phyloP scores from a whole-genome alignment of 2,797 vertebrate species.

The Micromesistius poutassou region DNA sequence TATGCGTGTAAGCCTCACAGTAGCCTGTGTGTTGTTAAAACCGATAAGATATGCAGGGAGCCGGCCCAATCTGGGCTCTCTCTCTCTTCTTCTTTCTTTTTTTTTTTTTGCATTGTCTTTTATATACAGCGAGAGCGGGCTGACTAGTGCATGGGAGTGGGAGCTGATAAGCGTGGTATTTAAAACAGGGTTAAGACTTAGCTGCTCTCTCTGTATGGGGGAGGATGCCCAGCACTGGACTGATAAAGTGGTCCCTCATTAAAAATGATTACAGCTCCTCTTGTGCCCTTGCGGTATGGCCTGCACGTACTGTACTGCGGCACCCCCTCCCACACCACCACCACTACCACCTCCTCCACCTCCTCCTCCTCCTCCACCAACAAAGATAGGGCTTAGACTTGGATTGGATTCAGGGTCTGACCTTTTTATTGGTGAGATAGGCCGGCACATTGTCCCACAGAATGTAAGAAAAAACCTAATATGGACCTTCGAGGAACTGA shows the following conservation, averaged over 20 bases:
- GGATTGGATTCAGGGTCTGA: slow-evolving; percentile 54
- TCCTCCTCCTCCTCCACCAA: background rate
- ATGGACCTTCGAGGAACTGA: background rate
- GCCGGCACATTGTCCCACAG: slow-evolving; percentile 4
- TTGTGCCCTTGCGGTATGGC: slow-evolving; percentile 57
- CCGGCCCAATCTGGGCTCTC: slow-evolving; percentile 52
- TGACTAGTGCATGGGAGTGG: slow-evolving; percentile 64
- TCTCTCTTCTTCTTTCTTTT: background rate
- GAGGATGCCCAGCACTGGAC: slow-evolving; percentile 63
- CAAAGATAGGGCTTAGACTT: slow-evolving; percentile 43
- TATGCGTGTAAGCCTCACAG: slow-evolving; percentile 42
- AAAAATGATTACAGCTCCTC: slow-evolving; percentile 68
- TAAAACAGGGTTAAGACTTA: slow-evolving; percentile 66
- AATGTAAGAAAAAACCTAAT: background rate
- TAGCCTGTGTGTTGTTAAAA: slow-evolving; percentile 52
- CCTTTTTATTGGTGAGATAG: slow-evolving; percentile 34
- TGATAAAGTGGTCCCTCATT: slow-evolving; percentile 72
- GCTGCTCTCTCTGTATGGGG: slow-evolving; percentile 58
- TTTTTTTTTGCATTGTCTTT: slow-evolving; percentile 60
- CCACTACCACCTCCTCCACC: background rate
- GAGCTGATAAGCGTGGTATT: slow-evolving; percentile 74
- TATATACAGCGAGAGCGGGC: slow-evolving; percentile 42
- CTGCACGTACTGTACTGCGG: slow-evolving; percentile 50
- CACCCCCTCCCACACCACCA: slow-evolving; percentile 27
- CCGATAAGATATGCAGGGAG: slow-evolving; percentile 54